phyloP scores from a whole-genome alignment of 2,797 vertebrate species.

The Myotis pilosus region DNA sequence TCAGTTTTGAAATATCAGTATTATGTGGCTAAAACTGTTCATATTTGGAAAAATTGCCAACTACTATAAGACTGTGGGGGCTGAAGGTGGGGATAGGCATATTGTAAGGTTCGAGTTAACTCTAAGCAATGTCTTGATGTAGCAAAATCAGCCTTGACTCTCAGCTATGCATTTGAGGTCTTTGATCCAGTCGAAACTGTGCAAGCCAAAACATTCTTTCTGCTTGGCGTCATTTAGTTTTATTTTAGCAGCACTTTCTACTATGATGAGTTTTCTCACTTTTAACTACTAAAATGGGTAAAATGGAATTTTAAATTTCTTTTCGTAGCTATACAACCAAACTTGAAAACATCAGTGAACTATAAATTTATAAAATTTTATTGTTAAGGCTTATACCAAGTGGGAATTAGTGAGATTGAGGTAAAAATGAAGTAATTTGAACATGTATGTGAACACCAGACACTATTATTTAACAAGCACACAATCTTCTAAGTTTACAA shows the following conservation, averaged over 20 bases:
- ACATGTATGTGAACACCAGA: neutral
- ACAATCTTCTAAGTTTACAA: constrained; percentile 34
- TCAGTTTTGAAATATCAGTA: neutral
- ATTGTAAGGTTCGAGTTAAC: neutral
- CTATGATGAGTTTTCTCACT: constrained; percentile 10
- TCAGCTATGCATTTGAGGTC: neutral
- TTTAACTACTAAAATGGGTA: neutral
- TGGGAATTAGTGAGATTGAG: constrained; percentile 8
- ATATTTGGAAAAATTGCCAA: neutral
- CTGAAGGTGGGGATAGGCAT: neutral
- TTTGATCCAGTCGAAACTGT: constrained; percentile 28
- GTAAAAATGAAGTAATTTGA: constrained; percentile 59
- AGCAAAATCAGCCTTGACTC: neutral
- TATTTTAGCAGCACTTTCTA: constrained; percentile 37
- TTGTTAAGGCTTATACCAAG: constrained; percentile 18
- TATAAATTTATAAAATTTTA: constrained; percentile 33
- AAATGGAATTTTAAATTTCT: neutral
- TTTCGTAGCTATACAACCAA: neutral
- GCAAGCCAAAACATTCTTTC: constrained; percentile 21
- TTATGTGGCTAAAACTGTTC: neutral
- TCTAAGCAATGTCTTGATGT: neutral
- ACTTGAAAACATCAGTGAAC: neutral
- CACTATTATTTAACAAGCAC: constrained; percentile 40
- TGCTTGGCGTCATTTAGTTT: constrained; percentile 39
- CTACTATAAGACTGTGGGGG: neutral